Conservation (phyloP, 2,888 invertebrate genomes). For the Azorinus chamasolen region DNA sequence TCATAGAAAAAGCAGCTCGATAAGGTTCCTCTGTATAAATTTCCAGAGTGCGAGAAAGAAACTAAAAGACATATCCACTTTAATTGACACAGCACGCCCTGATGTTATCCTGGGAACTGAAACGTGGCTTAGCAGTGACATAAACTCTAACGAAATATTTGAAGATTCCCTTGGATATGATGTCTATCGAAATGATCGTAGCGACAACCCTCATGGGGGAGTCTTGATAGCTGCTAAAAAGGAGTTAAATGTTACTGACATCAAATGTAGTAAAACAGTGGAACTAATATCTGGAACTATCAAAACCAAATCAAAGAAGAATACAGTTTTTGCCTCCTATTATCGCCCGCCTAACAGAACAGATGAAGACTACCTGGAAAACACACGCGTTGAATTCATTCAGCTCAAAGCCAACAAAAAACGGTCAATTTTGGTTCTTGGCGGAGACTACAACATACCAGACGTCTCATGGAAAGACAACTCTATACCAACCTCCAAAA, state of each 20-base stretch:
- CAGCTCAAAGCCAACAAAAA: not conserved
- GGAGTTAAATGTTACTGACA: constrained; percentile 15
- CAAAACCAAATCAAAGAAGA: constrained; percentile 5
- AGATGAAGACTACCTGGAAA: constrained; percentile 17
- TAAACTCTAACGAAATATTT: constrained; percentile 24
- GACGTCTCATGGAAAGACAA: constrained; percentile 30
- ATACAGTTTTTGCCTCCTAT: constrained; percentile 23
- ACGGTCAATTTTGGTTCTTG: not conserved
- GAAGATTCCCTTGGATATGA: constrained; percentile 9
- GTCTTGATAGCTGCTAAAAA: constrained; percentile 28
- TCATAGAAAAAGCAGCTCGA: not conserved
- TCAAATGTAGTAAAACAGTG: constrained; percentile 15
- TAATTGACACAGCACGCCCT: constrained; percentile 16
- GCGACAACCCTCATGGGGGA: constrained; percentile 35
- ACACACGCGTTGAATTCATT: constrained; percentile 2
- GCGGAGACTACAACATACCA: constrained; percentile 33
- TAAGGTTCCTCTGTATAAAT: constrained; percentile 27
- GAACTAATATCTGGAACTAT: constrained; percentile 33
- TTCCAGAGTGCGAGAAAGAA: constrained; percentile 41
- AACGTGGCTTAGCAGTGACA: constrained; percentile 28
- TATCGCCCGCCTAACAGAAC: constrained; percentile 30
- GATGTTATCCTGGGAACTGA: constrained; percentile 42
- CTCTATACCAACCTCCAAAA: constrained; percentile 6
- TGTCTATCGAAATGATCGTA: constrained; percentile 27
- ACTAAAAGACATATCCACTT: constrained; percentile 6